These are phyloP conservation scores for Drosophila lutescens DNA, from an alignment of 2,888 invertebrate genomes.

Conservation along the genomic window DNA sequence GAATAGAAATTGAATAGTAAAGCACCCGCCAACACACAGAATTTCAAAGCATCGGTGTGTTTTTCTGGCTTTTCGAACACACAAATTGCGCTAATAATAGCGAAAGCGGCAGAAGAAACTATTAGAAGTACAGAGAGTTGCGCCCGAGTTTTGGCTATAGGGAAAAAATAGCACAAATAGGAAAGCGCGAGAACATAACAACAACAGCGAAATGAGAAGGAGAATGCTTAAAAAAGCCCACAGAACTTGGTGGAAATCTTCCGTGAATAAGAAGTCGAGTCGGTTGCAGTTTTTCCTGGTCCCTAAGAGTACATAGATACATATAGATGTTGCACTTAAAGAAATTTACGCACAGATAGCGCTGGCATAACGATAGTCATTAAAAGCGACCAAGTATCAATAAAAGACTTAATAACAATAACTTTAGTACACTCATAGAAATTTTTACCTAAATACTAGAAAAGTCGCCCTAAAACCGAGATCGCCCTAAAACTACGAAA, in stretches of 20 bases:
- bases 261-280: constrained; percentile 31
- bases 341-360: neutral
- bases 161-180: constrained; percentile 11
- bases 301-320: no score
- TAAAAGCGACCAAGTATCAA: neutral
- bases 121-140: constrained; percentile 61
- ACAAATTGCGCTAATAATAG: constrained; percentile 75
- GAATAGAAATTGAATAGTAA: constrained; percentile 56
- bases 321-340: constrained; percentile 12
- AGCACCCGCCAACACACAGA: constrained; percentile 45
- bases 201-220: neutral
- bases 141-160: constrained; percentile 30
- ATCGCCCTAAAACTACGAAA: no score
- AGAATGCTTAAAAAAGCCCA: constrained; percentile 21
- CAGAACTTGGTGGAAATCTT: constrained; percentile 35
- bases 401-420: neutral
- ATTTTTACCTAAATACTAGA: no score
- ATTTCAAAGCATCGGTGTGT: constrained; percentile 30
- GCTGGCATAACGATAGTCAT: neutral
- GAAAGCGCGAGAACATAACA: constrained; percentile 18
- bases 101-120: constrained; percentile 53
- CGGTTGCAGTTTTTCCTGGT: constrained; percentile 17
- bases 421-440: no score
- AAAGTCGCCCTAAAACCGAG: no score
- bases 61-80: constrained; percentile 44